phyloP scores from a whole-genome alignment of 2,797 vertebrate species.

The Bradypodion pumilum region DNA sequence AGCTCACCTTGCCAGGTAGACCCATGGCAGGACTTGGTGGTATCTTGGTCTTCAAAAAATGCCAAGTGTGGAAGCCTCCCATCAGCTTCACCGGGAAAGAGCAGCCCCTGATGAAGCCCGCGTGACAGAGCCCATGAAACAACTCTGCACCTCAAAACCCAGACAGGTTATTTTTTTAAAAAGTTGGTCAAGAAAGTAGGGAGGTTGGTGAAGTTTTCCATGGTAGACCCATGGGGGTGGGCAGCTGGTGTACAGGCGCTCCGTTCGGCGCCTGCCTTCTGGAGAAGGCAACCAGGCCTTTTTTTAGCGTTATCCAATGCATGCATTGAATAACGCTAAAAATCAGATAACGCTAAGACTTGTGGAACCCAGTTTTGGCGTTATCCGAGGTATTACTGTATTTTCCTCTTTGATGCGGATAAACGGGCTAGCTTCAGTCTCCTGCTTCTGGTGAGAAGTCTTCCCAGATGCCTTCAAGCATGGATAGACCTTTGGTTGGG shows the following conservation, averaged over 20 bases:
- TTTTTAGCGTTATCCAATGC: too few relatives aligned
- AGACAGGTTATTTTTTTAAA: neutral
- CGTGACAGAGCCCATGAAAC: neutral
- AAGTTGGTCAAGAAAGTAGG: neutral
- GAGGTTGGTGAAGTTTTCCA: rapidly evolving
- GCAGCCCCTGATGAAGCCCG: neutral
- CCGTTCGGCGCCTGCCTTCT: too few relatives aligned
- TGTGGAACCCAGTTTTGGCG: too few relatives aligned
- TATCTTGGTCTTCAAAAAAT: neutral
- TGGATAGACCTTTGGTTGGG: neutral
- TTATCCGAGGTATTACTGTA: too few relatives aligned
- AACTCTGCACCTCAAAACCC: neutral
- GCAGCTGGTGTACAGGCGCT: too few relatives aligned
- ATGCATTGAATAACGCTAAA: too few relatives aligned
- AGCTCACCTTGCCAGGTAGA: rapidly evolving
- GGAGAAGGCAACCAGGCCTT: too few relatives aligned
- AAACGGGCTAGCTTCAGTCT: neutral
- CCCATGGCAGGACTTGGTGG: neutral
- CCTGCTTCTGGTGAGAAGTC: neutral
- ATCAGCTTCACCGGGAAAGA: rapidly evolving
- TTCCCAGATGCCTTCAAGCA: neutral
- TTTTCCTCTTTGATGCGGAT: neutral
- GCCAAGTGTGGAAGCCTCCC: neutral
- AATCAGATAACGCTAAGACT: too few relatives aligned
- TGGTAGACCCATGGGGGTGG: rapidly evolving